Base-by-base conservation (phyloP, 2,888 invertebrate species). In the Camponotus fellah region DNA sequence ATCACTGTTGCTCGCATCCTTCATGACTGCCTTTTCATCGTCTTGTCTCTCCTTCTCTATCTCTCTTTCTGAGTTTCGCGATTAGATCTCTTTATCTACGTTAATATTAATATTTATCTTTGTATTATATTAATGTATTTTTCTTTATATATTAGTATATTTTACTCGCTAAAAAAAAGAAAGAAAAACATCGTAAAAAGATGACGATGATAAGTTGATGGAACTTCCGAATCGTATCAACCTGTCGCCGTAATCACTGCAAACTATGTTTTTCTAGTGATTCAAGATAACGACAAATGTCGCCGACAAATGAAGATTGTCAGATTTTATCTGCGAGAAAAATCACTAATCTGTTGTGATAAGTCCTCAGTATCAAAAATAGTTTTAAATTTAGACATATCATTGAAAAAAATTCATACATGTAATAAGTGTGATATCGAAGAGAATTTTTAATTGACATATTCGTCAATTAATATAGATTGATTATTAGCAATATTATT, bases 211-310 rank as follows among this genome's bases (percentile, higher is more conserved):
- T 14, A 12, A 26, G n/a, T 43, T 68, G 53, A 68, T 40, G 40
- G n/a, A 40, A 17, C 26, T 77, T 77, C 77, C 53, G 69, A 77
- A 14, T 68, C 77, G 68, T 53, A 68, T 65, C 37, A 76, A 76
- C 68, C 40, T 77, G 17, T 53, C 53, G 37, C 26, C 32, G 56
- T n/a, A 56, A 76, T 76, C 53, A 77, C 8, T n/a, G 40, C 56
- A 53, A 65, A 65, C 49, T 49, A 66, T 77, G 77, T 77, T 56
- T 68, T 77, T 40, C 26, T 9, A 12, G 32, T 56, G 68, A 77
- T 56, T 77, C 26, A 26, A 26, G 53, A 40, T 46, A 43, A 21
- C 14, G 64, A 49, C 32, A 68, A 40, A 76, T 26, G 26, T 76
- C 21, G 75, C 0, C 34, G 34, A n/a, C 21, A 5, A 17, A 53